These are phyloP conservation scores for Hybos culiciformis DNA, from an alignment of 2,888 invertebrate genomes.

Conservation along the genomic window DNA sequence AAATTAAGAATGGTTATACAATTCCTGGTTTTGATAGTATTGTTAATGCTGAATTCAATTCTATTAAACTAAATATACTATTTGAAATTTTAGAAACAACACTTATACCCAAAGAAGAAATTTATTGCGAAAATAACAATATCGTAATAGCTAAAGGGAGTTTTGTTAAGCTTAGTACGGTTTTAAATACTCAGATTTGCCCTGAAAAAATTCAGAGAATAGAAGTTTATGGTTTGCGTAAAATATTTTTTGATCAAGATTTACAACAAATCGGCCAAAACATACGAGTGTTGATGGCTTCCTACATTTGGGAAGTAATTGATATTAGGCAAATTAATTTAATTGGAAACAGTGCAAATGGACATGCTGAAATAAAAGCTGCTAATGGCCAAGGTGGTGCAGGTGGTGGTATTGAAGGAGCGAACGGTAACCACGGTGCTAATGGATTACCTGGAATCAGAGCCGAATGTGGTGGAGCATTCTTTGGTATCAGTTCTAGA, in stretches of 20 bases:
- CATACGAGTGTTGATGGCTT: conserved; percentile 1
- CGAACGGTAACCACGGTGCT: no score
- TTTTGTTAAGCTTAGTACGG: not conserved
- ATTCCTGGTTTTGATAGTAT: not conserved
- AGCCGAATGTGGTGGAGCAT: no score
- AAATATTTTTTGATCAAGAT: conserved; percentile 7
- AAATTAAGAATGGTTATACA: not conserved
- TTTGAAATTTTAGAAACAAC: no score
- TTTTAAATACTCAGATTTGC: not conserved
- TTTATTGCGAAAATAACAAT: not conserved
- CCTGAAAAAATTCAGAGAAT: not conserved
- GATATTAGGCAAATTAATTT: not conserved
- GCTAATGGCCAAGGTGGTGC: no score
- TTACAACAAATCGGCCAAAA: not conserved
- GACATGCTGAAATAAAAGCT: no score
- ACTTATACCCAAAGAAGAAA: no score
- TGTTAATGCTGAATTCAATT: not conserved
- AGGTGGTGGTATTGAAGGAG: conserved; percentile 11
- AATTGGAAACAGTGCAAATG: no score
- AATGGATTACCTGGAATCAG: no score
- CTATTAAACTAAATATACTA: no score
- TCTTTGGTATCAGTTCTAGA: not conserved
- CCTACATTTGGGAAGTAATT: conserved; percentile 7
- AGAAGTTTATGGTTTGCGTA: conserved; percentile 5
- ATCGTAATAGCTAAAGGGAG: not conserved